Evolutionary conservation across 2,888 invertebrate species (phyloP).

Genomic region (Hemaris fuciformis): DNA sequence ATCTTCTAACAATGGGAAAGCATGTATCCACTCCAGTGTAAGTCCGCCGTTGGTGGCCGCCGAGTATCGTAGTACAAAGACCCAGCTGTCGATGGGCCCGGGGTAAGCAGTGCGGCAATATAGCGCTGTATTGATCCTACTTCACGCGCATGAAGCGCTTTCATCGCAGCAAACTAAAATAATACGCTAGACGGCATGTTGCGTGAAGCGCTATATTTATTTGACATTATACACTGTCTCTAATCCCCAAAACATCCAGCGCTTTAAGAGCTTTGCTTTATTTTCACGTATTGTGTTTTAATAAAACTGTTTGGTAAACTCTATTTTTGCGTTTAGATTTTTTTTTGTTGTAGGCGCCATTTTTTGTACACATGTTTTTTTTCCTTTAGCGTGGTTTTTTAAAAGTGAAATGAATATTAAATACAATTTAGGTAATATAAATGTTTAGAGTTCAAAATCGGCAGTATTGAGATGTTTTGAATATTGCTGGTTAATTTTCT

Average conservation of each 20-base stretch:
- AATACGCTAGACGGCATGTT: neutral
- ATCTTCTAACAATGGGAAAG: neutral
- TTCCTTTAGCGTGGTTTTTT: too few relatives aligned
- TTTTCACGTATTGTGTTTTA: neutral
- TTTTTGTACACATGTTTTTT: too few relatives aligned
- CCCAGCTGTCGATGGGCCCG: constrained; percentile 44
- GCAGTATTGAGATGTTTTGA: too few relatives aligned
- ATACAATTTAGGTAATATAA: too few relatives aligned
- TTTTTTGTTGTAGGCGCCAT: too few relatives aligned
- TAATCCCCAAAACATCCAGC: neutral
- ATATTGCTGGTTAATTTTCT: too few relatives aligned
- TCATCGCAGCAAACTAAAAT: constrained; percentile 28
- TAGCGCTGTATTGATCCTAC: constrained; percentile 64
- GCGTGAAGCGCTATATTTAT: neutral
- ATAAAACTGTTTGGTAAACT: neutral
- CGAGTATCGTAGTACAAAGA: constrained; percentile 62
- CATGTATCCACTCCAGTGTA: constrained; percentile 32
- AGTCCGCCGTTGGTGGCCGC: constrained; percentile 51
- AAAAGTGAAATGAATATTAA: too few relatives aligned
- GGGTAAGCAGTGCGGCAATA: constrained; percentile 56
- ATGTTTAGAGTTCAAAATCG: too few relatives aligned
- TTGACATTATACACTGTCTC: neutral
- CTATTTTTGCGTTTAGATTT: neutral
- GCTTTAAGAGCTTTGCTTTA: neutral
- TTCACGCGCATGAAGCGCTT: constrained; percentile 37